These are phyloP conservation scores for Characodon lateralis DNA, from an alignment of 2,797 vertebrate species.

Conservation along the genomic window DNA sequence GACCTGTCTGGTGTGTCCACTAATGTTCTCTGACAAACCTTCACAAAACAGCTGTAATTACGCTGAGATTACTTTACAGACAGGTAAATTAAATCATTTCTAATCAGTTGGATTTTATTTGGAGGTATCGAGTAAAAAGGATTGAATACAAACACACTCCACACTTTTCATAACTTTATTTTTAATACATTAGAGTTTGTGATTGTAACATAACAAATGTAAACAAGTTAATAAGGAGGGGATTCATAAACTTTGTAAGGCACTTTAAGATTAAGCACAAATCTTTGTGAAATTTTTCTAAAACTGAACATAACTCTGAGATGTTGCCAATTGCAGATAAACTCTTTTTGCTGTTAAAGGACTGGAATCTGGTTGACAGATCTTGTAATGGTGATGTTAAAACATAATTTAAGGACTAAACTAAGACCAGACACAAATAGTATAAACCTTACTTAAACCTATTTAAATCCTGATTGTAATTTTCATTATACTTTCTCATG, in stretches of 20 bases:
- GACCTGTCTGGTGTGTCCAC: no score
- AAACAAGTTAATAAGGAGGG: neutral
- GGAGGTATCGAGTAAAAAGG: neutral
- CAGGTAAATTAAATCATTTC: neutral
- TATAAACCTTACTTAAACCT: neutral
- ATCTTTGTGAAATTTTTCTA: neutral
- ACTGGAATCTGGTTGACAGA: neutral
- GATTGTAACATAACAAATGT: neutral
- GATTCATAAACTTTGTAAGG: neutral
- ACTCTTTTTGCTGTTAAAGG: neutral
- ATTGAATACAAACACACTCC: neutral
- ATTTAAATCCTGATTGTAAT: neutral
- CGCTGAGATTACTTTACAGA: neutral
- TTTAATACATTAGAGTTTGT: neutral
- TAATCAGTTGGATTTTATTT: neutral
- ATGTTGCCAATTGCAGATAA: neutral
- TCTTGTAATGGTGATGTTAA: neutral
- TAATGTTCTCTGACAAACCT: neutral
- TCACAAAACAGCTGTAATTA: neutral
- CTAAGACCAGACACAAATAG: neutral
- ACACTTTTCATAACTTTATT: neutral
- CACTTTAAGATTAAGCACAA: neutral
- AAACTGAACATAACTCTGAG: neutral
- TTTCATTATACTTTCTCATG: neutral
- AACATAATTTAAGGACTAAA: neutral